These are phyloP conservation scores for Palythoa grandiflora DNA, from an alignment of 92 coral and sea anemone genomes.

Conservation along the genomic window DNA sequence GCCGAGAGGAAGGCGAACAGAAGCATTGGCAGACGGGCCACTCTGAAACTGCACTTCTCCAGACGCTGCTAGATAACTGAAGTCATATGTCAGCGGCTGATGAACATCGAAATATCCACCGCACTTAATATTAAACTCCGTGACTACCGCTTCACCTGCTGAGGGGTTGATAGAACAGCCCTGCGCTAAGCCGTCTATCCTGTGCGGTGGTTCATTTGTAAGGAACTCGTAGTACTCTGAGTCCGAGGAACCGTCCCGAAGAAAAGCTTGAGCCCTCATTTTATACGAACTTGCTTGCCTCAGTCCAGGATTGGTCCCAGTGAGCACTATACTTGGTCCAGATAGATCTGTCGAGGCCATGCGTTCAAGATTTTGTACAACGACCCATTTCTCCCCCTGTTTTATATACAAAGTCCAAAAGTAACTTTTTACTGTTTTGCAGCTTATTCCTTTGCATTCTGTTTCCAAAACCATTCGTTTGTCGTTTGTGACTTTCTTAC, in stretches of 20 bases:
- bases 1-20: slow-evolving; percentile 74
- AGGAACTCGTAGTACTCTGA: slow-evolving; percentile 58
- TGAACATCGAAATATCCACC: slow-evolving; percentile 56
- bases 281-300: slow-evolving; percentile 49
- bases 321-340: slow-evolving; percentile 53
- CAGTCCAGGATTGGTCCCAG: slow-evolving; percentile 36
- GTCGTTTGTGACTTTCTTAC: slow-evolving; percentile 50
- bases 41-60: slow-evolving; percentile 76
- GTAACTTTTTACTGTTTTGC: slow-evolving; percentile 26
- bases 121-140: slow-evolving; percentile 52
- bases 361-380: slow-evolving; percentile 37
- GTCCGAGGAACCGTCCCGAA: slow-evolving; percentile 50
- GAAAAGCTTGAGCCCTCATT: slow-evolving; percentile 43
- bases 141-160: slow-evolving; percentile 72
- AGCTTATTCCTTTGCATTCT: slow-evolving; percentile 57
- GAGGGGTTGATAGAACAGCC: slow-evolving; percentile 62
- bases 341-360: slow-evolving; percentile 55
- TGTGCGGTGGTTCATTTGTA: slow-evolving; percentile 71
- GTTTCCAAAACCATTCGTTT: slow-evolving; percentile 53
- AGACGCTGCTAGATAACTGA: slow-evolving; percentile 58
- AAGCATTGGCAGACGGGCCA: background rate
- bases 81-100: slow-evolving; percentile 58
- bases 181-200: slow-evolving; percentile 15
- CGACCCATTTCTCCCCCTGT: slow-evolving; percentile 38
- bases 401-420: slow-evolving; percentile 32